phyloP scores from a whole-genome alignment of 2,113 vertebrate genomes.

The Caracal caracal region DNA sequence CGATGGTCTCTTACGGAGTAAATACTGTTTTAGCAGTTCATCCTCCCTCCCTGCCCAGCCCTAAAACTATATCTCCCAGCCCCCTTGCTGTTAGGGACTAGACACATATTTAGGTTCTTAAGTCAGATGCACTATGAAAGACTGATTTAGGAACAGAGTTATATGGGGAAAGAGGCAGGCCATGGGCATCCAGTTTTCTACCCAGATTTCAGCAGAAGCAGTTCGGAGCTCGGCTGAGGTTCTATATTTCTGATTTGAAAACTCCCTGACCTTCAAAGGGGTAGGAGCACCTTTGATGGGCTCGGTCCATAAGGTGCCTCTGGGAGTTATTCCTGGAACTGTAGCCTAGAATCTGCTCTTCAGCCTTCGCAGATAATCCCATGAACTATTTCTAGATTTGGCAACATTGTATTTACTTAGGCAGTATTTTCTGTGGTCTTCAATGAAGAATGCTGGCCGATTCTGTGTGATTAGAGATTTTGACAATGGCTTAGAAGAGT shows the following conservation, averaged over 20 bases:
- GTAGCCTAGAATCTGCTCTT: not conserved
- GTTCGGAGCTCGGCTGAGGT: not conserved
- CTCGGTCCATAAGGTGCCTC: not conserved
- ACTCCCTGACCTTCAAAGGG: not conserved
- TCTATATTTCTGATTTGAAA: not conserved
- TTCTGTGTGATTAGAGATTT: not conserved
- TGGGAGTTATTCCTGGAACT: not conserved
- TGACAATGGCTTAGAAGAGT: not conserved
- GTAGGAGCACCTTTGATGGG: not conserved
- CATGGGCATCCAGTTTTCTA: not conserved
- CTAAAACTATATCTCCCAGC: not conserved
- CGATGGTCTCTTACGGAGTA: not conserved
- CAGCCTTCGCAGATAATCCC: not conserved
- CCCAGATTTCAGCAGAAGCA: not conserved
- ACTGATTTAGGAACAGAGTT: not conserved
- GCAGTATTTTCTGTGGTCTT: not conserved
- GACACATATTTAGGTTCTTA: not conserved
- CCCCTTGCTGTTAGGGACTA: not conserved
- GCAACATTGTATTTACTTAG: not conserved
- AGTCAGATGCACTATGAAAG: not conserved
- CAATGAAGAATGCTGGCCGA: not conserved
- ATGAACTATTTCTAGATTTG: not conserved
- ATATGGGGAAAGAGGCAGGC: not conserved
- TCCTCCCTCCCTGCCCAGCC: fast-evolving
- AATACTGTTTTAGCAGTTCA: not conserved